These are phyloP conservation scores for Ormyrus nitidulus DNA, from an alignment of 2,888 invertebrate species.

Conservation along the genomic window DNA sequence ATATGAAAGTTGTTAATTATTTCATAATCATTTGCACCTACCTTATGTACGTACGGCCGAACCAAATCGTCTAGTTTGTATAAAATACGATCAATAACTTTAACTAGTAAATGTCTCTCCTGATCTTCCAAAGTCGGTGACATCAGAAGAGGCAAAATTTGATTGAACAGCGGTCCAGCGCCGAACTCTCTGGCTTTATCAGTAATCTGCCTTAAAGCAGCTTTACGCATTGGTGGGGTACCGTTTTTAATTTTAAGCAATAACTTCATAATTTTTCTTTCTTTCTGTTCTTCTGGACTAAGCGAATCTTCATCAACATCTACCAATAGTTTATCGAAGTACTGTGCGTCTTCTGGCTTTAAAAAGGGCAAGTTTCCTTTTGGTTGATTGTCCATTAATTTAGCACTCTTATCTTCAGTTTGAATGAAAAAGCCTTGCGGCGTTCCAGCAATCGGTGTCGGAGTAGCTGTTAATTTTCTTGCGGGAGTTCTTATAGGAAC, in stretches of 20 bases:
- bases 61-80: constrained; percentile 99
- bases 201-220: constrained; percentile 97
- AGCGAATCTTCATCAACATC: constrained; percentile 98
- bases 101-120: constrained; percentile 98
- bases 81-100: constrained; percentile 98
- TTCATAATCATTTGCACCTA: constrained; percentile 65
- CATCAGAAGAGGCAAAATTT: constrained; percentile 98
- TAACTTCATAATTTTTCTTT: constrained; percentile 99
- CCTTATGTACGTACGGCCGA: constrained; percentile 98
- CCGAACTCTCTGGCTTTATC: constrained; percentile 99
- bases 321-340: constrained; percentile 97
- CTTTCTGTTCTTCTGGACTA: constrained; percentile 97
- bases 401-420: constrained; percentile 89
- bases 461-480: constrained; percentile 97
- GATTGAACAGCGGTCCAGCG: constrained; percentile 98
- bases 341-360: constrained; percentile 98
- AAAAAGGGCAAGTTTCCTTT: constrained; percentile 98
- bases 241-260: constrained; percentile 99
- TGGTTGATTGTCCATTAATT: constrained; percentile 97
- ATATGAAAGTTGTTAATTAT: not conserved
- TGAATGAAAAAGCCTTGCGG: constrained; percentile 97
- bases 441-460: constrained; percentile 95
- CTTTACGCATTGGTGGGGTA: constrained; percentile 99
- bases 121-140: constrained; percentile 99
- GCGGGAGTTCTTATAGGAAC: constrained; percentile 98